These are phyloP conservation scores for Ageneiosus marmoratus DNA, from an alignment of 2,113 vertebrate genomes.

Conservation along the genomic window DNA sequence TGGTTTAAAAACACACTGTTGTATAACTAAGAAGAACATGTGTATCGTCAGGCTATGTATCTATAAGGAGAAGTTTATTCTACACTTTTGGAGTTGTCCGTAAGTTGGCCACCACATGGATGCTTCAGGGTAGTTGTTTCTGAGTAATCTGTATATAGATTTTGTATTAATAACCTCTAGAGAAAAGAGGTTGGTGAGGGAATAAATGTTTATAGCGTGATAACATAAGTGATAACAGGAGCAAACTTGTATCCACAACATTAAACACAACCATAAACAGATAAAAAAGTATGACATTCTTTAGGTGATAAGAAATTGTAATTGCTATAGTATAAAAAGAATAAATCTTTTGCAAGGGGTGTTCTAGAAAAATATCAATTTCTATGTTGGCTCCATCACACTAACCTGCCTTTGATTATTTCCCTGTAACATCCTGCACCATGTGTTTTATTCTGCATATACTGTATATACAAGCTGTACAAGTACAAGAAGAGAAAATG, in stretches of 20 bases:
- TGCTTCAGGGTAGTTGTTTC: background rate
- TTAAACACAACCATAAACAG: background rate
- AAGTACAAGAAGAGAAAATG: constrained; percentile 63
- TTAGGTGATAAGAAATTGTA: background rate
- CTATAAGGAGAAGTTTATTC: background rate
- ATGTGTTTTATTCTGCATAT: constrained; percentile 27
- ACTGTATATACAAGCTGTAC: constrained; percentile 55
- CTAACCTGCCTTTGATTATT: background rate
- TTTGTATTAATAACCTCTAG: background rate
- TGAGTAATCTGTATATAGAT: no score
- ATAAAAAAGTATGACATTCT: background rate
- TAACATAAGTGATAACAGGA: background rate
- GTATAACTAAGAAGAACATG: background rate
- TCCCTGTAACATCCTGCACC: background rate
- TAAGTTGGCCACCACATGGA: no score
- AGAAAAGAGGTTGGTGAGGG: background rate
- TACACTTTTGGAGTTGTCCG: no score
- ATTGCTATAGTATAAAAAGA: background rate
- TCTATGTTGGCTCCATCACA: background rate
- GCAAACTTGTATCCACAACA: background rate
- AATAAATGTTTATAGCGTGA: no score
- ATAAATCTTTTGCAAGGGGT: no score
- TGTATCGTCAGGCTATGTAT: background rate
- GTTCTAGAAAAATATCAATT: background rate
- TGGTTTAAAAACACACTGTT: no score